phyloP scores from a whole-genome alignment of 2,888 invertebrate genomes.

The Liposcelis brunnea region DNA sequence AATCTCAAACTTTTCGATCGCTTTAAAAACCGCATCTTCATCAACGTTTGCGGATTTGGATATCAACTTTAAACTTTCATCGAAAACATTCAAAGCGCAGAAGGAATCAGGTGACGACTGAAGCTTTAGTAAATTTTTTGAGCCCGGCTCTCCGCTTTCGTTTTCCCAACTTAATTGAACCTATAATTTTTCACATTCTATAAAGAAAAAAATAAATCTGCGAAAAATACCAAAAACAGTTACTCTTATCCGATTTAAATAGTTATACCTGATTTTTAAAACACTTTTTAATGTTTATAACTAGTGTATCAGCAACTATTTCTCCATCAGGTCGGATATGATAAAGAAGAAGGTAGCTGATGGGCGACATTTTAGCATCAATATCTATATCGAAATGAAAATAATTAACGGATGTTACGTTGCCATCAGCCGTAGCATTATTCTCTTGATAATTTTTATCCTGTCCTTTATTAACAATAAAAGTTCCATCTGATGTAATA shows the following conservation, averaged over 20 bases:
- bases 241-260: too few relatives aligned
- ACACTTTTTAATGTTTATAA: conserved; percentile 36
- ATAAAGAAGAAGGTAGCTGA: conserved; percentile 35
- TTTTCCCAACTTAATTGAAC: too few relatives aligned
- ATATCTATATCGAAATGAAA: conserved; percentile 17
- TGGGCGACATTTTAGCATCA: conserved; percentile 34
- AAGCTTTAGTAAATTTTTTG: conserved; percentile 29
- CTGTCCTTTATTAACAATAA: too few relatives aligned
- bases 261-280: conserved; percentile 36
- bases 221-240: neutral
- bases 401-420: too few relatives aligned
- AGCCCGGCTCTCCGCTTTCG: conserved; percentile 26
- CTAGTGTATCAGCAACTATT: conserved; percentile 35
- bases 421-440: conserved; percentile 17
- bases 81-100: conserved; percentile 38
- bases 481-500: conserved; percentile 5
- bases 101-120: conserved; percentile 34
- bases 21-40: too few relatives aligned
- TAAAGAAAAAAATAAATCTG: neutral
- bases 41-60: too few relatives aligned
- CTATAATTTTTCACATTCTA: too few relatives aligned
- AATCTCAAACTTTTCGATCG: too few relatives aligned
- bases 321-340: conserved; percentile 35
- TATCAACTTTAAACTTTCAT: conserved; percentile 27
- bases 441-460: too few relatives aligned